Evolutionary conservation across 2,888 invertebrate genomes (phyloP).

Genomic region (Aporophyla lueneburgensis): DNA sequence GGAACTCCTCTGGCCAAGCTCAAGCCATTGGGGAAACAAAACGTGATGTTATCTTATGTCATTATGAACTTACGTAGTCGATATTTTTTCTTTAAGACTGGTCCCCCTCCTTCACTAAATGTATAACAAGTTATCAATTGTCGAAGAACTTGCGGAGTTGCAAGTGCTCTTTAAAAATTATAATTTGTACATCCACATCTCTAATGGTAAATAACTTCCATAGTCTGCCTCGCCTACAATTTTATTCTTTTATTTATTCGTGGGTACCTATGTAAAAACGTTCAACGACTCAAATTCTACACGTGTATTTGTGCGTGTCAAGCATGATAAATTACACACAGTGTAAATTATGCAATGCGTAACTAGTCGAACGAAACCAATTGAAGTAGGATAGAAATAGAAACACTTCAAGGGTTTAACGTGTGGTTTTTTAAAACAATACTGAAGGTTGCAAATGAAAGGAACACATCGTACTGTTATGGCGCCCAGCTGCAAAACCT

Average conservation of each 20-base stretch:
- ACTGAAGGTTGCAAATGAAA: slow-evolving; percentile 17
- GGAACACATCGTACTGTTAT: slow-evolving; percentile 21
- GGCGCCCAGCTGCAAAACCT: slow-evolving; percentile 64
- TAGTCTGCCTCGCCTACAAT: not conserved
- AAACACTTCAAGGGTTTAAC: slow-evolving; percentile 6
- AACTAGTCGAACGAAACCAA: not conserved
- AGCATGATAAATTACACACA: slow-evolving; percentile 17
- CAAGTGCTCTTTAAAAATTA: no score
- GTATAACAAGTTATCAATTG: no score
- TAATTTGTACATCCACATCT: no score
- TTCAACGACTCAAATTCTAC: not conserved
- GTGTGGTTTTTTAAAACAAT: slow-evolving; percentile 26
- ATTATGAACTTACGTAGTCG: no score
- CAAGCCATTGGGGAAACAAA: no score
- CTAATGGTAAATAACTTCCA: no score
- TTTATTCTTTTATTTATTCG: not conserved
- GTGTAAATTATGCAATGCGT: slow-evolving; percentile 22
- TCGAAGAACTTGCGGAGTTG: no score
- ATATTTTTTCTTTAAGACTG: no score
- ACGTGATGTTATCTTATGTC: no score
- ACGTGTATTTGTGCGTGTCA: not conserved
- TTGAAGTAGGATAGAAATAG: slow-evolving; percentile 25
- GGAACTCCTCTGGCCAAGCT: no score
- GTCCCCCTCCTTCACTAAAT: no score
- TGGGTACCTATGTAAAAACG: not conserved